Evolutionary conservation across 2,113 vertebrate genomes (phyloP).

Genomic region (Phocoena sinus): DNA sequence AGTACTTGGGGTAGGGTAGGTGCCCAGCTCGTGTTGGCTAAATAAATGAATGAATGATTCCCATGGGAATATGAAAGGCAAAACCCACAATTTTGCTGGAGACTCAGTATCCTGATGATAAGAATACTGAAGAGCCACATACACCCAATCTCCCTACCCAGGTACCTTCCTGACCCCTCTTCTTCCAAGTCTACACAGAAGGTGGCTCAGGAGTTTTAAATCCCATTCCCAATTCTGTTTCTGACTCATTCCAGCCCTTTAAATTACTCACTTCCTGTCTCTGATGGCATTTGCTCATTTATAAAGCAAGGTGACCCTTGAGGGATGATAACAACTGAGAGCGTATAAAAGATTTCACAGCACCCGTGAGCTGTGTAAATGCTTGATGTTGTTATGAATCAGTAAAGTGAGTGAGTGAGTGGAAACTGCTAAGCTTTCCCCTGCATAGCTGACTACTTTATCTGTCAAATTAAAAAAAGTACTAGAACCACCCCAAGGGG

Average conservation of each 20-base stretch:
- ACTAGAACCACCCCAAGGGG: not conserved
- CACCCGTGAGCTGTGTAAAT: not conserved
- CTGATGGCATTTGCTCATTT: not conserved
- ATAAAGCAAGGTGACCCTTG: not conserved
- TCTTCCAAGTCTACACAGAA: not conserved
- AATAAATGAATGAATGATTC: not conserved
- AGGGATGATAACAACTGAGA: not conserved
- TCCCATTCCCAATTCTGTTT: not conserved
- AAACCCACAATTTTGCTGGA: not conserved
- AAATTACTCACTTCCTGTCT: conserved; percentile 10
- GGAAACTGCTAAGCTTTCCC: not conserved
- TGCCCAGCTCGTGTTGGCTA: accelerated
- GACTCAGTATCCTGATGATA: not conserved
- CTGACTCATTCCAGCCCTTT: not conserved
- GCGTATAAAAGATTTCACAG: conserved; percentile 12
- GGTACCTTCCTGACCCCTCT: not conserved
- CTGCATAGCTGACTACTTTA: not conserved
- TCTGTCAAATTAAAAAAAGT: not conserved
- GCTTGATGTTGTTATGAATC: not conserved
- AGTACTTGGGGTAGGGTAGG: not conserved
- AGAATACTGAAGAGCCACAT: not conserved
- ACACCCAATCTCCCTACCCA: not conserved
- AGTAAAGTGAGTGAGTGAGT: not conserved
- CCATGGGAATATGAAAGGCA: not conserved
- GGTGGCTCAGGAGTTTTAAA: not conserved